These are phyloP conservation scores for Conops quadrifasciatus DNA, from an alignment of 2,888 invertebrate species.

Conservation along the genomic window DNA sequence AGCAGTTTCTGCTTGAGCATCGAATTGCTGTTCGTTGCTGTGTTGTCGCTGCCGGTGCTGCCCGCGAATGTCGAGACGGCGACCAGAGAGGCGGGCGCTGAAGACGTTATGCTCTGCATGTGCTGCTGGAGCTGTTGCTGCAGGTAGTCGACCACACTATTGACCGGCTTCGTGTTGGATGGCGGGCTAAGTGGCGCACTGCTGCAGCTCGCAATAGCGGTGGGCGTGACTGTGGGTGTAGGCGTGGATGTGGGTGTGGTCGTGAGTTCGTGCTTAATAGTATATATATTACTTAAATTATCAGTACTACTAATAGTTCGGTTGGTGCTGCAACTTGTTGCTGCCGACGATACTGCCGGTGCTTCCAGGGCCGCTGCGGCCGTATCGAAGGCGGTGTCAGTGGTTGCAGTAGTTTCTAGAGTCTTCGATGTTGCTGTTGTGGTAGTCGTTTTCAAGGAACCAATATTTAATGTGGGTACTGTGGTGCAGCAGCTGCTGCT, in stretches of 20 bases:
- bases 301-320: slow-evolving; percentile 54
- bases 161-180: slow-evolving; percentile 21
- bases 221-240: slow-evolving; percentile 32
- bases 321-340: slow-evolving; percentile 24
- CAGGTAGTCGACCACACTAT: slow-evolving; percentile 35
- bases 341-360: slow-evolving; percentile 28
- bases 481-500: slow-evolving; percentile 29
- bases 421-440: slow-evolving; percentile 22
- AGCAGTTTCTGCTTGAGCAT: slow-evolving; percentile 41
- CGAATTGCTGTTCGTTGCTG: slow-evolving; percentile 30
- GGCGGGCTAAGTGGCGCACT: slow-evolving; percentile 16
- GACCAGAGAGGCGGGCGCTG: slow-evolving; percentile 30
- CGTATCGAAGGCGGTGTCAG: slow-evolving; percentile 31
- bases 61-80: slow-evolving; percentile 42
- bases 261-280: slow-evolving; percentile 11
- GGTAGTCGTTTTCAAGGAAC: slow-evolving; percentile 52
- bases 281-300: slow-evolving; percentile 54
- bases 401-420: slow-evolving; percentile 19
- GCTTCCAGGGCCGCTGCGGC: slow-evolving; percentile 28
- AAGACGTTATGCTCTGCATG: slow-evolving; percentile 39
- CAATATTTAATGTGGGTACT: slow-evolving; percentile 43
- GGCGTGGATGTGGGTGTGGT: slow-evolving; percentile 34
- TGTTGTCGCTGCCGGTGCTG: slow-evolving; percentile 26
- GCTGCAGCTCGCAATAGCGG: slow-evolving; percentile 22
- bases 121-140: slow-evolving; percentile 37